A percentile compares a stretch with the other conserved stretches of the same genome.
These are phyloP conservation scores for Meteorus cinctellus DNA, from an alignment of 2,888 invertebrate species.

Conservation along the genomic window DNA sequence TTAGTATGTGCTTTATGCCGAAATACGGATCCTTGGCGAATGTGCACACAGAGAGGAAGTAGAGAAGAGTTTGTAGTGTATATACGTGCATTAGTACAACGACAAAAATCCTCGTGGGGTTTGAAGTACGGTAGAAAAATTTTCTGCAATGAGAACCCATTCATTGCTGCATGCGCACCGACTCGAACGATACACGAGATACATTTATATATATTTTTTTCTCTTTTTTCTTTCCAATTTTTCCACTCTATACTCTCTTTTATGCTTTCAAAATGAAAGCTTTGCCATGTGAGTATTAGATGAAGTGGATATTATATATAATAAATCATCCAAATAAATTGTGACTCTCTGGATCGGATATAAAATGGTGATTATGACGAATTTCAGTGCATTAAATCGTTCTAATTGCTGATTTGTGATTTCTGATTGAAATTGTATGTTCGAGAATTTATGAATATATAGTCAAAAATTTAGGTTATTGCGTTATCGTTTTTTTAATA, in stretches of 20 bases:
- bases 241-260: neutral
- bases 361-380: too few relatives aligned
- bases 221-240: slow-evolving; percentile 6
- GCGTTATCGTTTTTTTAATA: too few relatives aligned
- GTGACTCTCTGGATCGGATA: too few relatives aligned
- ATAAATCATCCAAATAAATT: slow-evolving; percentile 13
- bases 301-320: slow-evolving; percentile 24
- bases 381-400: too few relatives aligned
- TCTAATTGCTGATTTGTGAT: too few relatives aligned
- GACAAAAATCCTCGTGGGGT: slow-evolving; percentile 38
- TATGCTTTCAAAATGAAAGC: slow-evolving; percentile 10
- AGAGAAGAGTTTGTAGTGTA: slow-evolving; percentile 8
- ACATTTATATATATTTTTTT: slow-evolving; percentile 25
- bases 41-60: slow-evolving; percentile 16
- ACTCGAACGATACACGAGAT: slow-evolving; percentile 18
- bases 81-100: slow-evolving; percentile 5
- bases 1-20: too few relatives aligned
- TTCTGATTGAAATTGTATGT: too few relatives aligned
- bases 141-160: slow-evolving; percentile 50
- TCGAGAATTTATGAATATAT: too few relatives aligned
- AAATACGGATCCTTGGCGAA: neutral
- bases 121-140: slow-evolving; percentile 50
- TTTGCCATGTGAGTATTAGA: slow-evolving; percentile 15
- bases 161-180: slow-evolving; percentile 33
- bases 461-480: too few relatives aligned